phyloP scores from a whole-genome alignment of 92 coral and sea anemone species.

The Chrysogorgia sp. region DNA sequence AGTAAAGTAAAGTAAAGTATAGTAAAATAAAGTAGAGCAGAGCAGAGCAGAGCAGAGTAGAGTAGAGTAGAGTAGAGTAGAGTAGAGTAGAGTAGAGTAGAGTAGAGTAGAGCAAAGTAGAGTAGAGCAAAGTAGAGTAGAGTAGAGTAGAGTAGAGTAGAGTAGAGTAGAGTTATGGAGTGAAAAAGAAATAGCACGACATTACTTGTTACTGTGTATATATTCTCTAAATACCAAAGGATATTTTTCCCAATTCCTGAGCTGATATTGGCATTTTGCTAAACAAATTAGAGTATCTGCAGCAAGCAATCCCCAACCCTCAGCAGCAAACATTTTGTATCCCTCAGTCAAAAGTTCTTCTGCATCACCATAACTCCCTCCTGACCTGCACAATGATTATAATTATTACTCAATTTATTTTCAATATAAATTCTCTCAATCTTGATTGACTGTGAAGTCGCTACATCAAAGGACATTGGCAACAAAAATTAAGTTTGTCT shows the following conservation, averaged over 20 bases:
- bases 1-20: too few species aligned
- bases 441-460: constrained; percentile 3
- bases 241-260: constrained; percentile 77
- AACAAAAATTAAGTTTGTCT: too few species aligned
- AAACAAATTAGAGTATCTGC: constrained; percentile 81
- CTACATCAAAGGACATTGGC: too few species aligned
- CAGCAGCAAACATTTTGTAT: constrained; percentile 90
- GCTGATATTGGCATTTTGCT: constrained; percentile 80
- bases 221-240: constrained; percentile 48
- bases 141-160: not conserved
- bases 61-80: not conserved
- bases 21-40: too few species aligned
- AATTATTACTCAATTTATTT: not conserved
- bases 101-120: not conserved
- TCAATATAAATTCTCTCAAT: constrained; percentile 4
- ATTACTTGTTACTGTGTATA: not conserved
- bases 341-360: constrained; percentile 81
- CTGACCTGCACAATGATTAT: constrained; percentile 50
- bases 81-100: too few species aligned
- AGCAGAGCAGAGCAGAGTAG: too few species aligned
- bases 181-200: not conserved
- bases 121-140: too few species aligned
- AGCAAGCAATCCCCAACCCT: constrained; percentile 84
- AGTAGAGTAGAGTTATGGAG: not conserved
- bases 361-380: constrained; percentile 74